These are phyloP conservation scores for Hirudo medicinalis DNA, from an alignment of 1,140 invertebrate species.

Conservation along the genomic window DNA sequence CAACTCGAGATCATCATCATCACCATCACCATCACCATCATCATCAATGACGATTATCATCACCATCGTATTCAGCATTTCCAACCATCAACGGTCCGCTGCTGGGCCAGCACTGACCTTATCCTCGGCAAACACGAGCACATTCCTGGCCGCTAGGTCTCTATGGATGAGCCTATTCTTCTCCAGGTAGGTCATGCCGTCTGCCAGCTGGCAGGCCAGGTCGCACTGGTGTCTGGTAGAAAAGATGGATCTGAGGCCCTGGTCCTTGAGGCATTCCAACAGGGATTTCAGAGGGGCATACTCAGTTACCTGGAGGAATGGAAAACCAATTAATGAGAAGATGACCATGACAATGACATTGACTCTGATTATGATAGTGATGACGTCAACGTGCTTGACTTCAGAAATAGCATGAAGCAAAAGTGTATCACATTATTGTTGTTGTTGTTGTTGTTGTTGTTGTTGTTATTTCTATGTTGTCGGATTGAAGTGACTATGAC, in stretches of 20 bases:
- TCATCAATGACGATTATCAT: background rate
- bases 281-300: conserved; percentile 83
- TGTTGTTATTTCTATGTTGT: no score
- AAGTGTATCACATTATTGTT: no score
- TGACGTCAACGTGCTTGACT: no score
- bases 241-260: conserved; percentile 70
- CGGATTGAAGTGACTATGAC: no score
- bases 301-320: conserved; percentile 74
- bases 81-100: no score
- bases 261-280: conserved; percentile 86
- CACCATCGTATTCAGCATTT: background rate
- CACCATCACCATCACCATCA: background rate
- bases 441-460: no score
- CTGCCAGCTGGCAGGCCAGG: conserved; percentile 84
- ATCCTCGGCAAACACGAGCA: conserved; percentile 84
- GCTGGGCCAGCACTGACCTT: conserved; percentile 46
- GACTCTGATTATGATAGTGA: no score
- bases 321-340: no score
- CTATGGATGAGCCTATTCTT: conserved; percentile 83
- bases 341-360: no score
- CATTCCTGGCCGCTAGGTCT: conserved; percentile 85
- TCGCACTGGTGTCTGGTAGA: conserved; percentile 52
- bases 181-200: conserved; percentile 90
- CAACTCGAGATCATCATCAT: background rate
- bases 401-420: no score